A percentile compares a stretch with the other conserved stretches of the same genome.
These are phyloP conservation scores for Blennius ocellaris DNA, from an alignment of 2,113 vertebrate genomes.

Conservation along the genomic window DNA sequence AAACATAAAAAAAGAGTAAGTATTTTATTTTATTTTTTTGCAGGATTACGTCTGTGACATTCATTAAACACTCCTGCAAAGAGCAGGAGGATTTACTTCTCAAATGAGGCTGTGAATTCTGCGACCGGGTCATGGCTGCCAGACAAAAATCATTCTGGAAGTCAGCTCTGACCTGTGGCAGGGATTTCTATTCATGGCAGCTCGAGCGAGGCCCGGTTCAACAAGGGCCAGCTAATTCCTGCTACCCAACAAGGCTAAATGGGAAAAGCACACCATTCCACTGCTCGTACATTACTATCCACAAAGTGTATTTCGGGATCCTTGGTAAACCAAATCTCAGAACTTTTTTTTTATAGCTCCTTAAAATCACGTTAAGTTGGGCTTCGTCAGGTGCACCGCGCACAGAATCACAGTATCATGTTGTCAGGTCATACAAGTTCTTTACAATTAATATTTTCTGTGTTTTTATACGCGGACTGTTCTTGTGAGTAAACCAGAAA, in stretches of 20 bases:
- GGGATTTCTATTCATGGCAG: constrained; percentile 65
- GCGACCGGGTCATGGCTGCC: constrained; percentile 45
- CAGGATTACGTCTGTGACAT: constrained; percentile 10
- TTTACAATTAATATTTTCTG: background rate
- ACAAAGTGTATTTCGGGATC: constrained; percentile 40
- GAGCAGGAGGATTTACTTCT: constrained; percentile 66
- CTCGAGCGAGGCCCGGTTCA: constrained; percentile 49
- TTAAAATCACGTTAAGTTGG: constrained; percentile 9
- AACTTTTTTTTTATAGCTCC: constrained; percentile 24
- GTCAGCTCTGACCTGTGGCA: constrained; percentile 61
- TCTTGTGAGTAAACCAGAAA: background rate
- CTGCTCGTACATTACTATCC: constrained; percentile 37
- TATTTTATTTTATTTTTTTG: background rate
- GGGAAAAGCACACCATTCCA: constrained; percentile 51
- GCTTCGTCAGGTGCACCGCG: constrained; percentile 3
- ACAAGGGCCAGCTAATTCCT: constrained; percentile 64
- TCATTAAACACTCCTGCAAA: constrained; percentile 36
- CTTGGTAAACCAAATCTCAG: constrained; percentile 37
- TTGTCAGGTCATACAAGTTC: background rate
- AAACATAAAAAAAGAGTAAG: background rate
- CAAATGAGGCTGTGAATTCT: constrained; percentile 64
- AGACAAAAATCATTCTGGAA: constrained; percentile 73
- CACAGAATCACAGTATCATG: background rate
- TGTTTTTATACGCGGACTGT: background rate
- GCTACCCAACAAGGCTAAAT: constrained; percentile 48